Percentiles rank a stretch among this genome's conserved stretches.
Conservation (phyloP, 2,113 vertebrate genomes). For the Muscicapa adusta region DNA sequence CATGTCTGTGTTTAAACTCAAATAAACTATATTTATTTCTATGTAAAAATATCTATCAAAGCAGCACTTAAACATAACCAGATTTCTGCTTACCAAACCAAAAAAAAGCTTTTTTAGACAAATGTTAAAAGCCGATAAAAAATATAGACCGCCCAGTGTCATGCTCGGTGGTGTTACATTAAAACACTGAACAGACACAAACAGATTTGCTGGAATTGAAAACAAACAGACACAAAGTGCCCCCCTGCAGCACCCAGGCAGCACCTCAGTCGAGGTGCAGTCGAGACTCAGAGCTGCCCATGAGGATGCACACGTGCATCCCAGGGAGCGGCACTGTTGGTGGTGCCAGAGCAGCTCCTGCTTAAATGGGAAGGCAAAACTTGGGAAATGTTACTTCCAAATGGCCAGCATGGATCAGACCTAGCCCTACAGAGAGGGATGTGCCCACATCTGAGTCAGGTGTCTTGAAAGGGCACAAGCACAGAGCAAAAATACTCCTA, state of each 20-base stretch:
- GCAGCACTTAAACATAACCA: neutral
- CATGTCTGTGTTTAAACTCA: neutral
- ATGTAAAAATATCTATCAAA: neutral
- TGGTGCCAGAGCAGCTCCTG: neutral
- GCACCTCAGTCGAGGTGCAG: neutral
- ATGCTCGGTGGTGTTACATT: neutral
- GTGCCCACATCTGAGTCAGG: neutral
- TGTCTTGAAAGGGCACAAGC: neutral
- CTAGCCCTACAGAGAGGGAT: accelerated
- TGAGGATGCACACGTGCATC: neutral
- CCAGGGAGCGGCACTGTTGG: accelerated
- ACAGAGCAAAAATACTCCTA: neutral
- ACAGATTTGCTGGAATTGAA: neutral
- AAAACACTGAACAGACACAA: neutral
- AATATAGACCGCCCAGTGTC: neutral
- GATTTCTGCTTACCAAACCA: neutral
- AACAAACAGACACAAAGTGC: neutral
- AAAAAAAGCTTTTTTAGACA: neutral
- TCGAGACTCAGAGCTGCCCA: too few species aligned
- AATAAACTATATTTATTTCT: neutral
- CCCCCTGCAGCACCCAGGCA: neutral
- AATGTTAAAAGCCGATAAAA: neutral
- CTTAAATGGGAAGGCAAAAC: neutral
- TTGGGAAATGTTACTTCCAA: neutral
- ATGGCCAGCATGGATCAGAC: neutral